These are phyloP conservation scores for Spisula solida DNA, from an alignment of 2,888 invertebrate genomes.

Conservation along the genomic window DNA sequence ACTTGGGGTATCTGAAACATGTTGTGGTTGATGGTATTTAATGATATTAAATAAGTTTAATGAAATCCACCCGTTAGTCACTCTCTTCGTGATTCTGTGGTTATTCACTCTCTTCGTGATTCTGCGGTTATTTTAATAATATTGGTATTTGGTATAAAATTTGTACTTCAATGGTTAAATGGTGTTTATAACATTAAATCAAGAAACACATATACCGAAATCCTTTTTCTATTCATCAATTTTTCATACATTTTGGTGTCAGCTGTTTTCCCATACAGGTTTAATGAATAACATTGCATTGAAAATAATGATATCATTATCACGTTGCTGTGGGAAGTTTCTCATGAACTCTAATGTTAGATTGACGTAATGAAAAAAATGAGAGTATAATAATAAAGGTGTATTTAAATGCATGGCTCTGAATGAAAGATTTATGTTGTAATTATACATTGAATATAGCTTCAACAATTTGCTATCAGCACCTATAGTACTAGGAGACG, in stretches of 20 bases:
- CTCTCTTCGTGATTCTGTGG: neutral
- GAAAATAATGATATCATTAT: slow-evolving; percentile 12
- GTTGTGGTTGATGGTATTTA: too few relatives aligned
- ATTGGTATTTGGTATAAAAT: neutral
- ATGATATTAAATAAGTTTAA: neutral
- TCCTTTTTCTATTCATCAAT: neutral
- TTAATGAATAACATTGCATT: slow-evolving; percentile 9
- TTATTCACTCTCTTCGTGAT: neutral
- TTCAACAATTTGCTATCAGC: slow-evolving; percentile 26
- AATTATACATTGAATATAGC: slow-evolving; percentile 27
- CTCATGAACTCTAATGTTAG: neutral
- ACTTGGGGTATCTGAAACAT: too few relatives aligned
- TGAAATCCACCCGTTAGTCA: neutral
- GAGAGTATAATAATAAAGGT: neutral
- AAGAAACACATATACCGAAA: neutral
- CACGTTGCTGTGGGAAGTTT: neutral
- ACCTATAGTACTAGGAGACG: neutral
- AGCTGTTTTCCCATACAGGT: neutral
- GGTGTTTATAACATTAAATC: neutral
- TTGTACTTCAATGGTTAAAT: neutral
- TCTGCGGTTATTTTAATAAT: neutral
- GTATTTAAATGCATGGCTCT: slow-evolving; percentile 16
- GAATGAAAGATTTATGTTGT: slow-evolving; percentile 40
- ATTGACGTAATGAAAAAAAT: neutral
- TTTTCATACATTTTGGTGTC: neutral